These are phyloP conservation scores for Ivindomyrus marchei DNA, from an alignment of 2,113 vertebrate species.

Conservation along the genomic window DNA sequence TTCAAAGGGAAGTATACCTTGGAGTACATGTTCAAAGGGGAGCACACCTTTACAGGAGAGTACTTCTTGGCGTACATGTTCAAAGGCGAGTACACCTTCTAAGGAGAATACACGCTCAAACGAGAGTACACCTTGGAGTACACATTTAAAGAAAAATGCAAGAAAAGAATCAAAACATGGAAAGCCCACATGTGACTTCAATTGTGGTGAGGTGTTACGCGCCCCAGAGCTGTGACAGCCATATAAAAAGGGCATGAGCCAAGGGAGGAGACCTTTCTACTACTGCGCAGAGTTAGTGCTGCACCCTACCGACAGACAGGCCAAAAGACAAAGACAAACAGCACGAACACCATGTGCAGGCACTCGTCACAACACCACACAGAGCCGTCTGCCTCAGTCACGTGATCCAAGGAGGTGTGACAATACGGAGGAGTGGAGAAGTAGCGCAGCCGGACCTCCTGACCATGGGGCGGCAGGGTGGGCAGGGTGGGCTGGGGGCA, in stretches of 20 bases:
- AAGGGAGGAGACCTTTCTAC: neutral
- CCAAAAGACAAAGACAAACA: neutral
- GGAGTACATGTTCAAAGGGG: neutral
- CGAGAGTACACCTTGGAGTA: neutral
- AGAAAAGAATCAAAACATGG: neutral
- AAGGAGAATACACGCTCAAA: neutral
- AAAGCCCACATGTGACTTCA: neutral
- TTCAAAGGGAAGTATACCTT: neutral
- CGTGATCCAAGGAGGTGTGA: neutral
- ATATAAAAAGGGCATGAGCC: neutral
- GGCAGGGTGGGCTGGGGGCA: neutral
- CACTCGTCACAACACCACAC: neutral
- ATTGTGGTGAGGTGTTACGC: neutral
- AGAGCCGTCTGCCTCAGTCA: neutral
- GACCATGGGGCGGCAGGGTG: neutral
- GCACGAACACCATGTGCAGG: neutral
- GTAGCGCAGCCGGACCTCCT: neutral
- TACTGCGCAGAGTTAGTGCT: neutral
- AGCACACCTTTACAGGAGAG: neutral
- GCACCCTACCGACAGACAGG: neutral
- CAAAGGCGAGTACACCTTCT: neutral
- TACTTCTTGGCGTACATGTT: neutral
- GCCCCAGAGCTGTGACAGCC: neutral
- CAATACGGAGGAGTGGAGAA: neutral
- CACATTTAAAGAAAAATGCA: neutral